Conservation (phyloP, 2,888 invertebrate species). For the Mythimna impura region DNA sequence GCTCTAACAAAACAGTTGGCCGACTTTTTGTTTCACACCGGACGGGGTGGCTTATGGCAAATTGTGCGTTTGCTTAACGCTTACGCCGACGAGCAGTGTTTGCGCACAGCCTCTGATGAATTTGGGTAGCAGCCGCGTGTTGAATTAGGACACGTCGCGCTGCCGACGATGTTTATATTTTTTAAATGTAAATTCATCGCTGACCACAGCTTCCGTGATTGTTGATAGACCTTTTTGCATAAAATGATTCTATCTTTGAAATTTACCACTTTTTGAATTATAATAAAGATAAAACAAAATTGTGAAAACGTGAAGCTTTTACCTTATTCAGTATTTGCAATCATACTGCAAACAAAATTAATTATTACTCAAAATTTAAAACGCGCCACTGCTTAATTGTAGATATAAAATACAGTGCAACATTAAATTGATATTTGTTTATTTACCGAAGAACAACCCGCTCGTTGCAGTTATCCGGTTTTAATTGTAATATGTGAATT, state of each 20-base stretch:
- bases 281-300: constrained; percentile 11
- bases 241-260: constrained; percentile 8
- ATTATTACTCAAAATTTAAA: constrained; percentile 59
- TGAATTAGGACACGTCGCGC: constrained; percentile 82
- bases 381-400: constrained; percentile 58
- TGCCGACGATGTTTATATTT: constrained; percentile 70
- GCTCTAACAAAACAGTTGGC: constrained; percentile 85
- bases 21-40: constrained; percentile 71
- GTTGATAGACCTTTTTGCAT: constrained; percentile 39
- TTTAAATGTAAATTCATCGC: constrained; percentile 67
- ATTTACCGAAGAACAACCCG: constrained; percentile 80
- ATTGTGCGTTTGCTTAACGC: constrained; percentile 82
- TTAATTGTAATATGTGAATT: constrained; percentile 91
- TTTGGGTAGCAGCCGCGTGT: constrained; percentile 82
- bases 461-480: constrained; percentile 84
- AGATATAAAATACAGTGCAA: constrained; percentile 64
- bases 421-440: constrained; percentile 71
- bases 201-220: constrained; percentile 54
- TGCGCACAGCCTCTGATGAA: constrained; percentile 83
- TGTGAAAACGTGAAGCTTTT: constrained; percentile 1
- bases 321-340: constrained; percentile 22
- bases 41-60: constrained; percentile 73
- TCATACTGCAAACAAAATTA: constrained; percentile 51
- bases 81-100: constrained; percentile 77
- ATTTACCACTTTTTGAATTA: constrained; percentile 14